Conservation (phyloP, 2,797 vertebrate genomes). For the Brachymystax lenok region DNA sequence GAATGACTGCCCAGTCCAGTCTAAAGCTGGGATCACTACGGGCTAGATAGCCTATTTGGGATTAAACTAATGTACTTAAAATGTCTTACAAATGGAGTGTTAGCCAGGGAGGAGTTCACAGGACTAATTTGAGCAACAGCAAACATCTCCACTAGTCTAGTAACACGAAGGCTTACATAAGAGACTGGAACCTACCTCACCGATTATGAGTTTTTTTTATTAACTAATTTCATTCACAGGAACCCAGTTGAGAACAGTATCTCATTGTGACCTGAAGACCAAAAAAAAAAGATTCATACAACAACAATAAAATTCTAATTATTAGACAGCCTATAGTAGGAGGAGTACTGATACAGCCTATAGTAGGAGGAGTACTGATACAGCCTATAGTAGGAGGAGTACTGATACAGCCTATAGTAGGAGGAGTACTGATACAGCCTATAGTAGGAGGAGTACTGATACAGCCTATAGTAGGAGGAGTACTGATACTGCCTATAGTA, state of each 20-base stretch:
- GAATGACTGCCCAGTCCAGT: slow-evolving; percentile 36
- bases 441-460: not conserved
- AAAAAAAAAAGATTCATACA: no score
- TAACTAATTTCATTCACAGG: no score
- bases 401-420: not conserved
- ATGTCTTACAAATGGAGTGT: slow-evolving; percentile 61
- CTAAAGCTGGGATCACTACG: slow-evolving; percentile 56
- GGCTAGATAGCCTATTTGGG: slow-evolving; percentile 70
- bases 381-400: not conserved
- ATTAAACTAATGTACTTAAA: slow-evolving; percentile 87
- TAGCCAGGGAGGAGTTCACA: slow-evolving; percentile 46
- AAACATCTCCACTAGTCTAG: slow-evolving; percentile 33
- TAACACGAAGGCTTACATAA: slow-evolving; percentile 39
- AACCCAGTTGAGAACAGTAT: no score
- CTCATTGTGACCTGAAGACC: no score
- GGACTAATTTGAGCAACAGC: slow-evolving; percentile 55
- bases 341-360: not conserved
- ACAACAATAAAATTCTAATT: no score
- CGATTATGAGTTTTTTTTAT: no score
- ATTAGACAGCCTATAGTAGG: not conserved
- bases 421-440: not conserved
- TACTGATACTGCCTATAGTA: not conserved
- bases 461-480: not conserved
- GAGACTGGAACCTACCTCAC: not conserved
- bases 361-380: not conserved